These are phyloP conservation scores for Bursaphelenchus okinawaensis DNA, from an alignment of 2,888 invertebrate species.

Conservation along the genomic window DNA sequence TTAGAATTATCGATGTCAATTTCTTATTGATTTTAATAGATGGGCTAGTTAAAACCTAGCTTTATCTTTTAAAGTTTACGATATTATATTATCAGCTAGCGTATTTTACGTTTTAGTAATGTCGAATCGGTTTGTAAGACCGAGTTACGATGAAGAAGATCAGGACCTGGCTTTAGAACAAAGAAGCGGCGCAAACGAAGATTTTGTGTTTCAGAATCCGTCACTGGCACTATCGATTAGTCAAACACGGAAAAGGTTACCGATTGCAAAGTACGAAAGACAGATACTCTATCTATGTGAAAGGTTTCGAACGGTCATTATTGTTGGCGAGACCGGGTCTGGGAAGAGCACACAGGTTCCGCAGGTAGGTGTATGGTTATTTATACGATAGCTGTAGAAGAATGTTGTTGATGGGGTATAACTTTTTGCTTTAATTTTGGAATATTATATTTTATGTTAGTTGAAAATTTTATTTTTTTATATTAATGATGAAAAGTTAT, in stretches of 20 bases:
- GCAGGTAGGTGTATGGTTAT: slow-evolving; percentile 70
- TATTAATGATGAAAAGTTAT: slow-evolving; percentile 23
- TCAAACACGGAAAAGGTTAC: slow-evolving; percentile 76
- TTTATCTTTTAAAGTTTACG: too few species aligned
- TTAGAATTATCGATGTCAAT: too few species aligned
- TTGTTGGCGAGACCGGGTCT: slow-evolving; percentile 77
- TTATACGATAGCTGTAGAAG: too few species aligned
- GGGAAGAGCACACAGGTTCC: slow-evolving; percentile 94
- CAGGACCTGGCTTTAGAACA: slow-evolving; percentile 4
- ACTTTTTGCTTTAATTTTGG: background rate
- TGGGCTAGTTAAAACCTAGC: too few species aligned
- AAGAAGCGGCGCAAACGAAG: slow-evolving; percentile 9
- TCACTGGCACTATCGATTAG: slow-evolving; percentile 79
- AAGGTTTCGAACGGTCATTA: slow-evolving; percentile 78
- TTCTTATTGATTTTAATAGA: too few species aligned
- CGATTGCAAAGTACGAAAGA: slow-evolving; percentile 68
- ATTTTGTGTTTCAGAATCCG: slow-evolving; percentile 66
- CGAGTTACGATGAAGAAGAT: slow-evolving; percentile 10
- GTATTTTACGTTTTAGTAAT: too few species aligned
- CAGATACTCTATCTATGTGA: slow-evolving; percentile 85
- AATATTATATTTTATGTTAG: slow-evolving; percentile 3
- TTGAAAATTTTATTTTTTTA: too few species aligned
- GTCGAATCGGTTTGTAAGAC: background rate
- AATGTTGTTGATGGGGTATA: background rate
- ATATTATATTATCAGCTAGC: too few species aligned